Evolutionary conservation across 2,888 invertebrate species (phyloP), one percentile per base, ranked within the genome.

Genomic region (Drosophila rellima): DNA sequence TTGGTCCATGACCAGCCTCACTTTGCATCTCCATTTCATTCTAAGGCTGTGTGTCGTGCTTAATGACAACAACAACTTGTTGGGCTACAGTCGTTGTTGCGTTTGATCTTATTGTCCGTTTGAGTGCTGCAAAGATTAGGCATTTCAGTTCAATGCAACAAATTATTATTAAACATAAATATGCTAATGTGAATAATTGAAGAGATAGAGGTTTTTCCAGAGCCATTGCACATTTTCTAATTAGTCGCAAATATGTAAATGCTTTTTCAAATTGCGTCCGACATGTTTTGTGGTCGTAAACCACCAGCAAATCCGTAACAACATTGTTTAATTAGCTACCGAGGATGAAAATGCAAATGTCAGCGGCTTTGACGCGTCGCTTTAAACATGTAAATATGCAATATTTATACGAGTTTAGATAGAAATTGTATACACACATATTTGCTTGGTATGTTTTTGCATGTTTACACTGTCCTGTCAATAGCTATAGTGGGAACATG

Each of bases 1-100:
- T 89, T 91, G 91, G 91, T 88, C 91, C 78, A 84, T 75, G 90
- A 91, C 91, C 92, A 90, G 86, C 77, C 82, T 84, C 82, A 81
- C 88, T 89, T 90, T 91, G 83, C 89, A 90, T 88, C 92, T 91
- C 92, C 92, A 92, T 92, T 92, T 92, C 92, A 92, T 92, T 91
- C 89, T 92, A 90, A 91, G 91, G 92, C 91, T 86, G 91, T 91
- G 72, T 48, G 52, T 63, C 81, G 40, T 48, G 69, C 64, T 78
- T n/a, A 50, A 74, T 54, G 56, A 67, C 67, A 67, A 78, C 68
- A 78, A 73, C 75, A 69, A 64, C 75, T 64, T 57, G 45, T 52
- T 62, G 44, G 20, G 20, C 33, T 37, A 50, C 20, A 42, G 44
- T 47, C 55, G 60, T 55, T 61, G 64, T 64, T 77, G 66, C 54